Base-by-base conservation (phyloP, 2,888 invertebrate genomes). In the Invenusta paracnida region DNA sequence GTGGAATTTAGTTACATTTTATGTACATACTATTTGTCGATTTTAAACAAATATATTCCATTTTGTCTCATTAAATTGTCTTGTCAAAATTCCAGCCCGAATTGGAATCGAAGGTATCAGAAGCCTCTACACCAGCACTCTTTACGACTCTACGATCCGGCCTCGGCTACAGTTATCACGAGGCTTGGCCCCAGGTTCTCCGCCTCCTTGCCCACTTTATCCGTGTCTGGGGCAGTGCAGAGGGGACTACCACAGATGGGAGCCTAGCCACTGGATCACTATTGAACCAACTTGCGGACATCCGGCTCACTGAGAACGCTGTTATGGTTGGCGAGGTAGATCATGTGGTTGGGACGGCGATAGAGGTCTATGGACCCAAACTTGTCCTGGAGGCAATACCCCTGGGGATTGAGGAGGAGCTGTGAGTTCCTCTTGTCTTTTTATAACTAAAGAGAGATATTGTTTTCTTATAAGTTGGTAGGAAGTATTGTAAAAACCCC, bases 101-200 rank as follows among this genome's bases (percentile, higher is more conserved):
- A 2, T n/a, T 73, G 2, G 2, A 13, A 13, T 5, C 73, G 2
- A 5, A 73, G 23, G 23, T 73, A 5, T 25, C 73, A 2, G 25
- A 5, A 5, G 27, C 17, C 73, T 73, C 73, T 23, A 73, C 23
- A 5, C 17, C 73, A 2, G 11, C 30, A 2, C 82, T 82, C 82
- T 30, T 82, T 17, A 5, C 29, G 13, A 2, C 17, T 2, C 2
- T 30, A 2, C 82, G 82, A 5, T 27, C 82, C 25, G 82, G 29
- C 1, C 2, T 82, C 2, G 82, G 31, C 27, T 82, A 30, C 82
- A 13, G 27, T n/a, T 29, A 30, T 23, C 30, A 30, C 31, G 29
- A 29, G n/a, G 28, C 82, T 1, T 82, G 82, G 82, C 29, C 82
- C 27, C 82, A 82, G 29, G 82, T 82, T 2, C 23, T 82, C 5